A percentile compares a stretch with the other conserved stretches of the same genome.
phyloP scores from a whole-genome alignment of 2,797 vertebrate species.

The Oreochromis grahami region DNA sequence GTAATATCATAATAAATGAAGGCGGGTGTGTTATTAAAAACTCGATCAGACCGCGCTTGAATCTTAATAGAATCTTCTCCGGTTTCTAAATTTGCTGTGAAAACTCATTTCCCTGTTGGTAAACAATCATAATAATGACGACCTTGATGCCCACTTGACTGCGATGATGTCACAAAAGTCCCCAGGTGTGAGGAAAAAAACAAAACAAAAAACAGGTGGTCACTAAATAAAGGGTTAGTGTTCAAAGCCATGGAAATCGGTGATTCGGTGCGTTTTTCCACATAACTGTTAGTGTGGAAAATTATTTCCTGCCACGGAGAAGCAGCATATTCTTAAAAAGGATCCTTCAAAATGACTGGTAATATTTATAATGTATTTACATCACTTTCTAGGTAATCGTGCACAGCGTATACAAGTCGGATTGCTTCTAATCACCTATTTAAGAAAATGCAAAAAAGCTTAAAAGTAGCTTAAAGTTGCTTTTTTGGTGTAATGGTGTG shows the following conservation, averaged over 20 bases:
- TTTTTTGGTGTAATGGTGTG: neutral
- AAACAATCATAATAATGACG: conserved; percentile 21
- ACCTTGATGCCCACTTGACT: neutral
- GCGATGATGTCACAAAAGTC: neutral
- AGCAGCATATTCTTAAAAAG: neutral
- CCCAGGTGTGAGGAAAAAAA: neutral
- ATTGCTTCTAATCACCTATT: neutral
- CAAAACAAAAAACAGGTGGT: neutral
- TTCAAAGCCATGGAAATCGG: neutral
- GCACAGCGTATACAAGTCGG: accelerated
- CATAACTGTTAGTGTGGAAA: neutral
- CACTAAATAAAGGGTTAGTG: neutral
- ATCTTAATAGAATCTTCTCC: conserved; percentile 45
- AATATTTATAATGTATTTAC: neutral
- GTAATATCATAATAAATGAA: neutral
- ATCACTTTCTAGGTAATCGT: neutral
- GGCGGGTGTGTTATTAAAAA: conserved; percentile 28
- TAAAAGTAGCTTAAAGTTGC: neutral
- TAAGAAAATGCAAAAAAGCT: neutral
- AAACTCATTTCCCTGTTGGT: conserved; percentile 32
- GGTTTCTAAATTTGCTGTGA: conserved; percentile 18
- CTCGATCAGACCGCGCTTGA: neutral
- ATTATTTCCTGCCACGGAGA: neutral
- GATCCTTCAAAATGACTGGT: neutral
- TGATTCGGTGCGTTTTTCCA: neutral